Base-by-base conservation (phyloP, 2,797 vertebrate species). In the Characodon lateralis region DNA sequence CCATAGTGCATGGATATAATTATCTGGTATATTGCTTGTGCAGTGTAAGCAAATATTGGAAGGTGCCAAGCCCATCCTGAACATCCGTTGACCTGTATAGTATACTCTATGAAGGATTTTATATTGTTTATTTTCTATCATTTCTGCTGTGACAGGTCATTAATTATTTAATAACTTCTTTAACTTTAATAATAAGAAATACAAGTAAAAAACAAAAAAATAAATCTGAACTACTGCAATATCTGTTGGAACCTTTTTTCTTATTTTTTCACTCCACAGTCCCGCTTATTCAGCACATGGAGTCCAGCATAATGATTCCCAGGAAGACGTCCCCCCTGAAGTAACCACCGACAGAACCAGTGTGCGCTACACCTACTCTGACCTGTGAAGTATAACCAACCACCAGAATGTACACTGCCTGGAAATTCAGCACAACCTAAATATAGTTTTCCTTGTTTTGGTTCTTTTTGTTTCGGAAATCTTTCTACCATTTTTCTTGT, bases 261-360 rank as follows among this genome's bases (percentile, higher is more conserved):
- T 74, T 72, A 13, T 39, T 78, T 50, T 13, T 71, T 73, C 46
- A 51, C 73, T 53, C 46, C 18, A 50, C 89, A 96, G 95, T 96
- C 83, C 95, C 95, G 79, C 92, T 96, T 16, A 96, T 96, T 87
- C 95, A 95, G 83, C 93, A 95, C 91, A 95, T 96, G 94, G 95
- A 96, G 46, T 96, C 95, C 22, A 94, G 95, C 83, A 93, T 96
- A 92, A 96, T 96, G 95, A 96, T 96, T 85, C 95, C 95, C 50
- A 90, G 95, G 92, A 95, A 95, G 87, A 85, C 7, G 20, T 96
- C 95, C 0, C 95, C 95, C 78, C 65, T 95, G 83, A 94, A 95
- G 93, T 96, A 93, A 88, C 68, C 9, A 31, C 51, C 24, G 41
- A 20, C 74, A 41, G 26, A 31, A 74, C 63, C 81, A 71, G 61